Conservation (phyloP, 92 coral and sea anemone genomes). For the Pocillopora grandis region DNA sequence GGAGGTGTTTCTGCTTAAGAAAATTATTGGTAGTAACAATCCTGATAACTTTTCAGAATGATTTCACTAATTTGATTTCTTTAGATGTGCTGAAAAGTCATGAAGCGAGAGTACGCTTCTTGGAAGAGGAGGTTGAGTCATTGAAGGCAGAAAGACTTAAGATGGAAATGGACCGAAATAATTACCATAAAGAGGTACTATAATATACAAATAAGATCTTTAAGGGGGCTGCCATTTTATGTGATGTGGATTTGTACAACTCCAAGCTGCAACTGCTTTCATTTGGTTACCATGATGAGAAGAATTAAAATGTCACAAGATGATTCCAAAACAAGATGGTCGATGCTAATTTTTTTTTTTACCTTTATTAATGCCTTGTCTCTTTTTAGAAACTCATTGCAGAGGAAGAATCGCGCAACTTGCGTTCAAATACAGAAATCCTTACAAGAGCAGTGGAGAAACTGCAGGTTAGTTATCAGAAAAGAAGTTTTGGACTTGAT, state of each 20-base stretch:
- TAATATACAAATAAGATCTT: neutral
- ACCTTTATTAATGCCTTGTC: neutral
- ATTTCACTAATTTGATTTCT: neutral
- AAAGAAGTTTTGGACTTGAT: neutral
- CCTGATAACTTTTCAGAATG: neutral
- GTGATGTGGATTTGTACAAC: no score
- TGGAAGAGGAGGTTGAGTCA: slow-evolving; percentile 72
- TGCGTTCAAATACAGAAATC: neutral
- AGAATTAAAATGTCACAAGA: no score
- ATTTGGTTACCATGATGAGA: no score
- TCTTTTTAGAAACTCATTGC: neutral
- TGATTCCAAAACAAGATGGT: no score
- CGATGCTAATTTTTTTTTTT: neutral
- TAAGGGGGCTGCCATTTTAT: no score
- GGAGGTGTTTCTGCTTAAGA: neutral
- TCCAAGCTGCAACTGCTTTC: no score
- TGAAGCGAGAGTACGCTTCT: slow-evolving; percentile 71
- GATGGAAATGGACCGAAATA: neutral
- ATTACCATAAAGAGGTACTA: slow-evolving; percentile 19
- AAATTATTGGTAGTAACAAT: neutral
- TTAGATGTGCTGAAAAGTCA: slow-evolving; percentile 72
- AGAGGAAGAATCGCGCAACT: slow-evolving; percentile 3
- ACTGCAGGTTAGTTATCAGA: neutral
- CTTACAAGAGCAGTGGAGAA: neutral
- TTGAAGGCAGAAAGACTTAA: slow-evolving; percentile 8